A percentile compares a stretch with the other conserved stretches of the same genome.
phyloP scores from a whole-genome alignment of 2,797 vertebrate species.

The Poeciliopsis turneri region DNA sequence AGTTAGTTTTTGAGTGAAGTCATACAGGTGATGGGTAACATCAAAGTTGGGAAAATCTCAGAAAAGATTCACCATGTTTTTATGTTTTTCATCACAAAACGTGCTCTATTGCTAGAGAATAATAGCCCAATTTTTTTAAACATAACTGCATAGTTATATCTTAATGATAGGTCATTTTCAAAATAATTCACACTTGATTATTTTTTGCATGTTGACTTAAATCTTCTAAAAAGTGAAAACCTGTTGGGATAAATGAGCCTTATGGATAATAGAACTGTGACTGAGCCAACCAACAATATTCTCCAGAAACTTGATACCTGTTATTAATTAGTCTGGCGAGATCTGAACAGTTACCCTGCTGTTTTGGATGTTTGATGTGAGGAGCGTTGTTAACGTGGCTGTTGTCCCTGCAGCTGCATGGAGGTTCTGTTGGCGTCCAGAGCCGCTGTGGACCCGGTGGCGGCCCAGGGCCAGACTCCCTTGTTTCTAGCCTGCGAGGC shows the following conservation, averaged over 20 bases:
- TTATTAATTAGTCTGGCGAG: background rate
- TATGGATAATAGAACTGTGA: background rate
- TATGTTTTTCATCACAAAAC: background rate
- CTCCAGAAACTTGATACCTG: background rate
- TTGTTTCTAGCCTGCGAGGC: conserved; percentile 90
- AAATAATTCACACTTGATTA: background rate
- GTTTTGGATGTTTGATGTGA: background rate
- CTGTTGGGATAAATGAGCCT: background rate
- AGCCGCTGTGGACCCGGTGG: conserved; percentile 84
- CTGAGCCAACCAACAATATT: background rate
- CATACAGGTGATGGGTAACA: background rate
- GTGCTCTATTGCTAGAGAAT: background rate
- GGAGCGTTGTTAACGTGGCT: background rate
- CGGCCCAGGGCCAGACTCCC: conserved; percentile 86
- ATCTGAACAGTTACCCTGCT: too few species aligned
- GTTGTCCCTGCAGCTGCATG: conserved; percentile 82
- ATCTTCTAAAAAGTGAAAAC: background rate
- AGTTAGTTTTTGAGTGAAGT: too few species aligned
- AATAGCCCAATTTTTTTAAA: background rate
- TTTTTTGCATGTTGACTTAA: background rate
- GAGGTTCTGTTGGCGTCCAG: conserved; percentile 86
- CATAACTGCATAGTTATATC: background rate
- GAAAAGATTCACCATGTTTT: too few species aligned
- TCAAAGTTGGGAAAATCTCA: background rate
- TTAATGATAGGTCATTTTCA: background rate